phyloP scores from a whole-genome alignment of 2,113 vertebrate genomes.

The Callionymus lyra region DNA sequence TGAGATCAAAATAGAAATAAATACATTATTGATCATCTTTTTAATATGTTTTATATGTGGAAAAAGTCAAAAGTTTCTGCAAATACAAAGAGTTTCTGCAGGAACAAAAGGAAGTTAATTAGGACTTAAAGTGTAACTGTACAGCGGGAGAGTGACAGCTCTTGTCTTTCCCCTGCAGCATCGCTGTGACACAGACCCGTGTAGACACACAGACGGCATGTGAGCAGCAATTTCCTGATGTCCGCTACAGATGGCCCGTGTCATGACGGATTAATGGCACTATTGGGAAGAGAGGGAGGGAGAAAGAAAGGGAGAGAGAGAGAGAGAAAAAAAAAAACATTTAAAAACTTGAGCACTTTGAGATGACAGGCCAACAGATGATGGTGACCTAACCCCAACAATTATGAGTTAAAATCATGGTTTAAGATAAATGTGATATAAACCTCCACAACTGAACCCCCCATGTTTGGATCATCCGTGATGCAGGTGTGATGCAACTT shows the following conservation, averaged over 20 bases:
- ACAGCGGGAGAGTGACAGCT: background rate
- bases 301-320: background rate
- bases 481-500: background rate
- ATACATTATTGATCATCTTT: background rate
- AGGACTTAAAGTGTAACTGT: no score
- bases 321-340: conserved; percentile 4
- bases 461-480: conserved; percentile 6
- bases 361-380: no score
- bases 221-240: conserved; percentile 50
- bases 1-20: conserved; percentile 2
- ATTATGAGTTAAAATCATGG: no score
- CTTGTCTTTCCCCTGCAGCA: conserved; percentile 10
- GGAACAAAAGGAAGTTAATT: no score
- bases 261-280: conserved; percentile 32
- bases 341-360: background rate
- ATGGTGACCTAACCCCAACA: no score
- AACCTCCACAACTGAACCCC: background rate
- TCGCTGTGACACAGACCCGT: conserved; percentile 25
- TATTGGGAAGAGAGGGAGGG: background rate
- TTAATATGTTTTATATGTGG: conserved; percentile 4
- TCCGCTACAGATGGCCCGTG: conserved; percentile 43
- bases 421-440: no score
- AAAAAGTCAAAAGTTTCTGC: no score
- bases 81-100: no score
- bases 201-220: conserved; percentile 30